These are phyloP conservation scores for Aspidoscelis tigris DNA, from an alignment of 2,113 vertebrate species.

Conservation along the genomic window DNA sequence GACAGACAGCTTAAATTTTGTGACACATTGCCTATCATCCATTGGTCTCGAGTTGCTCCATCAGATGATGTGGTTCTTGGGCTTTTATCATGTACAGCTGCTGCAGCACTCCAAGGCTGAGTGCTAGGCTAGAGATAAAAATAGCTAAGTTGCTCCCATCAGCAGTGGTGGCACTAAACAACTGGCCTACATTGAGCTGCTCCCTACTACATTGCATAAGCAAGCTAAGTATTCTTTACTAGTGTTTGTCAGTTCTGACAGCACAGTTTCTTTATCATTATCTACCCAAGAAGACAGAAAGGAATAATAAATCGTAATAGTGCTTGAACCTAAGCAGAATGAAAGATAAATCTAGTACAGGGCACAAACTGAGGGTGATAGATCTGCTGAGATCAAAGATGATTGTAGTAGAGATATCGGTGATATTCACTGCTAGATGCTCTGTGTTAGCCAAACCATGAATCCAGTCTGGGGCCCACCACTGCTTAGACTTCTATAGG, in stretches of 20 bases:
- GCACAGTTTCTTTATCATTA: conserved; percentile 16
- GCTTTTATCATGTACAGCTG: background rate
- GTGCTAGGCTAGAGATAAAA: conserved; percentile 5
- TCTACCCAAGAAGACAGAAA: background rate
- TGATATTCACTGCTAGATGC: no score
- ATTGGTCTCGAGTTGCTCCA: background rate
- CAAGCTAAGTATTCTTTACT: conserved; percentile 10
- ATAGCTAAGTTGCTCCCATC: background rate
- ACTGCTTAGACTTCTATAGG: no score
- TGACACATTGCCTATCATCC: no score
- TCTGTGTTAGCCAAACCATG: no score
- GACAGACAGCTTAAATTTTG: no score
- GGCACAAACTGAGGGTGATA: no score
- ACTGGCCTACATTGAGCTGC: conserved; percentile 5
- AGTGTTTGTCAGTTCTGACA: conserved; percentile 8
- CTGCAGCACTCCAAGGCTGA: background rate
- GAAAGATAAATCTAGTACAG: background rate
- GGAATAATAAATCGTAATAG: background rate
- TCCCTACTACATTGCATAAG: conserved; percentile 19
- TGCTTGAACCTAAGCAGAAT: background rate
- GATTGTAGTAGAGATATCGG: no score
- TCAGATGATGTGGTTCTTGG: background rate
- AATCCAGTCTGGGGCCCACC: no score
- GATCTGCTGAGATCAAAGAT: no score
- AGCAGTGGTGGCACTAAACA: conserved; percentile 1